Evolutionary conservation across 2,113 vertebrate genomes (phyloP).

Genomic region (Saguinus midas): DNA sequence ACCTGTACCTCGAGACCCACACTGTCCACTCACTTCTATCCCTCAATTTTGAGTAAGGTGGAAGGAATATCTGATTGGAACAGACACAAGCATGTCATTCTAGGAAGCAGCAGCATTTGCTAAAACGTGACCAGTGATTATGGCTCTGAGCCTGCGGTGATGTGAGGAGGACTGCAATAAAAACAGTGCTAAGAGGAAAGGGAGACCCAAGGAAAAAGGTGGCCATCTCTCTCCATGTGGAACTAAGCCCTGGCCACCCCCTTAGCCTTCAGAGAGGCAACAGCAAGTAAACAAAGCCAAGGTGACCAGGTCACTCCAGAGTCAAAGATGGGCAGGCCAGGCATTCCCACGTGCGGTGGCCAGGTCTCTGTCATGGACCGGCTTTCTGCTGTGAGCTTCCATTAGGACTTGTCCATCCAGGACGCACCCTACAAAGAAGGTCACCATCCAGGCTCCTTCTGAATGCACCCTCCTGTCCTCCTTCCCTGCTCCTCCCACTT

Average conservation of each 20-base stretch:
- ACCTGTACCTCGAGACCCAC: background rate
- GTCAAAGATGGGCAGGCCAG: background rate
- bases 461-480: too few species aligned
- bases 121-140: background rate
- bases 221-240: background rate
- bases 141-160: too few species aligned
- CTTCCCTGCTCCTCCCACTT: background rate
- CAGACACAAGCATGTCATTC: too few species aligned
- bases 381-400: background rate
- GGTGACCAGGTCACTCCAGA: background rate
- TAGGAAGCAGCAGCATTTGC: background rate
- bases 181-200: background rate
- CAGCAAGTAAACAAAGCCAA: background rate
- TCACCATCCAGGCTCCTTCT: accelerated
- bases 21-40: background rate
- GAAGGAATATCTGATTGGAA: background rate
- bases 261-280: background rate
- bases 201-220: background rate
- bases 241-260: background rate
- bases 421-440: background rate
- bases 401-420: background rate
- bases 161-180: accelerated
- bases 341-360: accelerated
- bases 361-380: background rate
- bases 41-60: background rate